Evolutionary conservation across 2,797 vertebrate genomes (phyloP).

Genomic region (Gymnoscopelus microlampas): DNA sequence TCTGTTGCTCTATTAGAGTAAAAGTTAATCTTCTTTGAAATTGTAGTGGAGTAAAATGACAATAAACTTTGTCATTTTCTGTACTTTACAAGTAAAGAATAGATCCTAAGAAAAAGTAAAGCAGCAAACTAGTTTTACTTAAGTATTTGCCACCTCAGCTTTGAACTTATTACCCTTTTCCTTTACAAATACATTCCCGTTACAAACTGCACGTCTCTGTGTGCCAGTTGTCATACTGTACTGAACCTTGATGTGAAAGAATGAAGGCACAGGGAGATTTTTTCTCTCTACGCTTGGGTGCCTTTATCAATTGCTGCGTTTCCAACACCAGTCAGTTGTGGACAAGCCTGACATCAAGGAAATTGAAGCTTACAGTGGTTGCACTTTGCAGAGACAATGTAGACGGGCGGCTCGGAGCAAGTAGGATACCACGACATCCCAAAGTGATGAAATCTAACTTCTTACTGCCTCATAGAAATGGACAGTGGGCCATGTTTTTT

Average conservation of each 20-base stretch:
- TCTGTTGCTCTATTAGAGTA: too few relatives aligned
- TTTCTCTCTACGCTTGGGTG: not conserved
- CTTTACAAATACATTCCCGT: not conserved
- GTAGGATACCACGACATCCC: not conserved
- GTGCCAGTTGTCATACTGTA: not conserved
- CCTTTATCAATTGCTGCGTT: slow-evolving; percentile 24
- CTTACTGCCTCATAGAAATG: too few relatives aligned
- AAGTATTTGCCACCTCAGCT: too few relatives aligned
- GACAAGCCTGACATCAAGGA: slow-evolving; percentile 18
- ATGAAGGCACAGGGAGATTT: not conserved
- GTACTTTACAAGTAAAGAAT: too few relatives aligned
- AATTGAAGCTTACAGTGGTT: slow-evolving; percentile 10
- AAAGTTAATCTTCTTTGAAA: too few relatives aligned
- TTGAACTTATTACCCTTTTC: not conserved
- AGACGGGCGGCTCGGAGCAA: not conserved
- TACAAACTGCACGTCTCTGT: not conserved
- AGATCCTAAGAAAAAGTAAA: too few relatives aligned
- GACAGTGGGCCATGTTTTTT: too few relatives aligned
- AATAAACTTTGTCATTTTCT: too few relatives aligned
- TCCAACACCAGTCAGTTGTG: slow-evolving; percentile 4
- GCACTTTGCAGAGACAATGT: not conserved
- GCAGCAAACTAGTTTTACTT: too few relatives aligned
- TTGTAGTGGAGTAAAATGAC: too few relatives aligned
- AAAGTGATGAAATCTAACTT: too few relatives aligned
- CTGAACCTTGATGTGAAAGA: not conserved